phyloP scores from a whole-genome alignment of 2,888 invertebrate genomes.

The Chironomus tentans region DNA sequence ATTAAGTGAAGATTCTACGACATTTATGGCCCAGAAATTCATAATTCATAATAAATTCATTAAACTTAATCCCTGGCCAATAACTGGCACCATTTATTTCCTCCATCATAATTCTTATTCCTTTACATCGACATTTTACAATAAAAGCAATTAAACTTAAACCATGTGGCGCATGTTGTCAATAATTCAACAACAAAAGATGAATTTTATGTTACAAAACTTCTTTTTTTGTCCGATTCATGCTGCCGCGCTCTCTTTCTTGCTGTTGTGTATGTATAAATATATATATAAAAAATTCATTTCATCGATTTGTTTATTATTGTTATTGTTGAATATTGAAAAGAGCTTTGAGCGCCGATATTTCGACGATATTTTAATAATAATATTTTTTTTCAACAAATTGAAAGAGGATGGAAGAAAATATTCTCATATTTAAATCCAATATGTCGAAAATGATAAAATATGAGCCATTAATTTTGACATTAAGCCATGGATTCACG shows the following conservation, averaged over 20 bases:
- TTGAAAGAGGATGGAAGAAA: neutral
- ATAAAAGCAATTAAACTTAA: neutral
- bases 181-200: neutral
- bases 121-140: too few relatives aligned
- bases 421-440: conserved; percentile 9
- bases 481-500: conserved; percentile 20
- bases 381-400: neutral
- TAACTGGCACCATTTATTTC: too few relatives aligned
- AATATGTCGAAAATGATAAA: conserved; percentile 24
- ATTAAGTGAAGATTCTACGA: too few relatives aligned
- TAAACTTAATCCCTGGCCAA: too few relatives aligned
- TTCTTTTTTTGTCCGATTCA: too few relatives aligned
- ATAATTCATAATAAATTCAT: too few relatives aligned
- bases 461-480: conserved; percentile 25
- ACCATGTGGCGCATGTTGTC: neutral
- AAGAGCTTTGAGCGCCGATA: neutral
- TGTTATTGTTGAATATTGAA: neutral
- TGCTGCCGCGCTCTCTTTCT: too few relatives aligned
- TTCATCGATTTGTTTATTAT: neutral
- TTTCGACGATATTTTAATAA: neutral
- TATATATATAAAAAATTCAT: neutral
- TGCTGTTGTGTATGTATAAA: too few relatives aligned
- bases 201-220: too few relatives aligned
- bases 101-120: too few relatives aligned
- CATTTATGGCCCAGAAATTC: too few relatives aligned